phyloP scores from a whole-genome alignment of 2,113 vertebrate genomes.

The Electrona antarctica region DNA sequence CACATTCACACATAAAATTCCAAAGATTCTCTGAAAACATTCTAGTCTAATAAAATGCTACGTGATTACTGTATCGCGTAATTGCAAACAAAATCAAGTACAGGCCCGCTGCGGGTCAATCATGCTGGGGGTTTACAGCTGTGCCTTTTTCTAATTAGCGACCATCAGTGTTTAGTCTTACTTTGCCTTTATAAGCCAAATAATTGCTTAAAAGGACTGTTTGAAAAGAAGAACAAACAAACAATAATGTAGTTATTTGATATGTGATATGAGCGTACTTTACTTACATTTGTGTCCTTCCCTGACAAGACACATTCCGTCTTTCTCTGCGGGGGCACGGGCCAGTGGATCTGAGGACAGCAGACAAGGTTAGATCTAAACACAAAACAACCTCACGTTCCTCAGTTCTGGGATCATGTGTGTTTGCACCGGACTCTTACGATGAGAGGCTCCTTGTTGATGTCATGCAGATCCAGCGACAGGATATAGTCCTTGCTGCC shows the following conservation, averaged over 20 bases:
- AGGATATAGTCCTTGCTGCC: constrained; percentile 98
- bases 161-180: not conserved
- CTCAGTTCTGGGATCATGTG: not conserved
- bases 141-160: constrained; percentile 3
- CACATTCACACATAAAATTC: constrained; percentile 19
- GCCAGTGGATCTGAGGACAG: constrained; percentile 92
- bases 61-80: not conserved
- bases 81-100: constrained; percentile 4
- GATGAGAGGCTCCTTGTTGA: constrained; percentile 98
- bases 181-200: not conserved
- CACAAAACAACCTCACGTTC: not conserved
- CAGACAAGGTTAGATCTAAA: constrained; percentile 8
- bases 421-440: constrained; percentile 78
- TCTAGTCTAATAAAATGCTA: not conserved
- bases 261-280: not conserved
- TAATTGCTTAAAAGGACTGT: not conserved
- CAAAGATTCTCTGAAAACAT: constrained; percentile 9
- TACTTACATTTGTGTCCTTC: constrained; percentile 95
- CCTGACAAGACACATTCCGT: constrained; percentile 96
- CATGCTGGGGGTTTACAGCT: not conserved
- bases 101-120: constrained; percentile 14
- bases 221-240: not conserved
- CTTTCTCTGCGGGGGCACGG: constrained; percentile 89
- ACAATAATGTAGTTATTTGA: not conserved
- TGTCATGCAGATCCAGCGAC: constrained; percentile 96